Percentiles rank a stretch among this genome's conserved stretches.
Conservation (phyloP, 1,140 invertebrate genomes). For the Leguminivora glycinivorella region DNA sequence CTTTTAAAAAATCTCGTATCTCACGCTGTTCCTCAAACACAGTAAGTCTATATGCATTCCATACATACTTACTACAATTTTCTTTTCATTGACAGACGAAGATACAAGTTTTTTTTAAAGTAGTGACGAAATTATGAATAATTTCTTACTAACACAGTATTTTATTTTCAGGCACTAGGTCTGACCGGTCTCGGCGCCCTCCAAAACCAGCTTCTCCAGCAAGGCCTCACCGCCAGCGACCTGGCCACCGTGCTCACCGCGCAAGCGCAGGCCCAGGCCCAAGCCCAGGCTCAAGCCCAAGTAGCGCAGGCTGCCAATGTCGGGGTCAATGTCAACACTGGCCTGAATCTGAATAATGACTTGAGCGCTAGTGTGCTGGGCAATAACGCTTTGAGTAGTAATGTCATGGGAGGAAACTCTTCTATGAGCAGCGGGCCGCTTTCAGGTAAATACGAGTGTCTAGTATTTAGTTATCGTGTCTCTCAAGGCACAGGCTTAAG, state of each 20-base stretch:
- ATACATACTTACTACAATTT: too few relatives aligned
- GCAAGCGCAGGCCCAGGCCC: slow-evolving; percentile 58
- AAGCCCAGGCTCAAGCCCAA: slow-evolving; percentile 42
- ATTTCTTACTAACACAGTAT: not conserved
- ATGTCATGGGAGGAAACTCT: slow-evolving; percentile 53
- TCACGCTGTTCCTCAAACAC: too few relatives aligned
- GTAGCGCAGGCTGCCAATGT: slow-evolving; percentile 54
- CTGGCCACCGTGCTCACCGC: slow-evolving; percentile 63
- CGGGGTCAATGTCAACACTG: slow-evolving; percentile 43
- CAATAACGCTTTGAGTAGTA: slow-evolving; percentile 46
- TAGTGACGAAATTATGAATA: not conserved
- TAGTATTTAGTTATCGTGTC: too few relatives aligned
- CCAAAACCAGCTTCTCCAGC: slow-evolving; percentile 78
- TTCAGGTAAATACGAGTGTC: slow-evolving; percentile 50
- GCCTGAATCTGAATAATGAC: slow-evolving; percentile 47
- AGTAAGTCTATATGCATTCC: too few relatives aligned
- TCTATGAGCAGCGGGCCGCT: slow-evolving; percentile 57
- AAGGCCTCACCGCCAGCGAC: slow-evolving; percentile 70
- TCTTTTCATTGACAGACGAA: too few relatives aligned
- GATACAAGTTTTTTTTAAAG: too few relatives aligned
- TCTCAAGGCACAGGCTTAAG: not conserved
- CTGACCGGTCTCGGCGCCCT: slow-evolving; percentile 78
- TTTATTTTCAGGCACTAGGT: slow-evolving; percentile 61
- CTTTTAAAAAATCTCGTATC: too few relatives aligned
- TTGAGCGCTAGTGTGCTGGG: slow-evolving; percentile 47